Conservation (phyloP, 2,888 invertebrate genomes). For the Watsonalla binaria region DNA sequence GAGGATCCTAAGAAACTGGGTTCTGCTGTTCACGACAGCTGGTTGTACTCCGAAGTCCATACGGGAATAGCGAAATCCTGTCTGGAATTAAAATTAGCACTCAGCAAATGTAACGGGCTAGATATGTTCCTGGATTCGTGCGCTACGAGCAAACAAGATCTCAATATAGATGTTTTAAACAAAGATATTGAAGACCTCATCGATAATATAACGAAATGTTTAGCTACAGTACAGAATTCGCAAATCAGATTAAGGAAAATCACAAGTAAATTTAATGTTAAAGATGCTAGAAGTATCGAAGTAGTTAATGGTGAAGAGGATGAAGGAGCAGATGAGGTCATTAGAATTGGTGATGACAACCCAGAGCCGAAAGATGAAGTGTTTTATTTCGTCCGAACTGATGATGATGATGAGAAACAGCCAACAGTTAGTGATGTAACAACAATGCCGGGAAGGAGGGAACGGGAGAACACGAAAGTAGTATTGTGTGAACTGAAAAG, state of each 20-base stretch:
- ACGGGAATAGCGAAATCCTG: conserved; percentile 54
- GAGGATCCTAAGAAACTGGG: conserved; percentile 44
- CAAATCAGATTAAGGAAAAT: conserved; percentile 62
- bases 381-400: conserved; percentile 66
- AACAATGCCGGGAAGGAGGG: conserved; percentile 60
- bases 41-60: conserved; percentile 69
- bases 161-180: conserved; percentile 52
- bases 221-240: conserved; percentile 52
- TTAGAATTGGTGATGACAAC: conserved; percentile 55
- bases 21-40: conserved; percentile 43
- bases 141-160: conserved; percentile 53
- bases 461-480: conserved; percentile 56
- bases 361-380: conserved; percentile 67
- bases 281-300: conserved; percentile 11
- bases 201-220: conserved; percentile 52
- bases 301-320: conserved; percentile 26
- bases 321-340: conserved; percentile 27
- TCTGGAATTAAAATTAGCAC: conserved; percentile 56
- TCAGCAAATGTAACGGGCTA: conserved; percentile 56
- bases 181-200: conserved; percentile 63
- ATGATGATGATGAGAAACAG: conserved; percentile 37
- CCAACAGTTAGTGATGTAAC: conserved; percentile 42
- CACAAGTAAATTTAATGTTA: conserved; percentile 39
- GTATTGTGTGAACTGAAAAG: conserved; percentile 63
- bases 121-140: conserved; percentile 69